phyloP scores from a whole-genome alignment of 2,797 vertebrate species.

The Otus scops region DNA sequence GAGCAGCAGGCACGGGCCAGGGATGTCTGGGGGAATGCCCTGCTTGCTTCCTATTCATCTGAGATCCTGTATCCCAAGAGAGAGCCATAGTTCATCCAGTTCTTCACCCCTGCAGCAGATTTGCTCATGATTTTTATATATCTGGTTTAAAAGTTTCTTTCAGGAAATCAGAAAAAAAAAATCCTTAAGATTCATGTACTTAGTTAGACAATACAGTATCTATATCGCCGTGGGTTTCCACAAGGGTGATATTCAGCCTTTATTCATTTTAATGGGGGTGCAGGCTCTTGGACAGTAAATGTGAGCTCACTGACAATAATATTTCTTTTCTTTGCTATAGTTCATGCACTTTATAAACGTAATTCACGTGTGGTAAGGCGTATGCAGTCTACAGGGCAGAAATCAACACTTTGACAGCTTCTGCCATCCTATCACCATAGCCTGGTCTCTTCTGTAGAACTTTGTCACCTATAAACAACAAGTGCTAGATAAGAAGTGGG shows the following conservation, averaged over 20 bases:
- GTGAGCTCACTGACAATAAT: background rate
- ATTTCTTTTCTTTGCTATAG: background rate
- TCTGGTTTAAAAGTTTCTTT: background rate
- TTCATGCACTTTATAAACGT: background rate
- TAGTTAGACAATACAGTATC: too few species aligned
- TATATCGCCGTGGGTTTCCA: background rate
- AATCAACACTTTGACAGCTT: background rate
- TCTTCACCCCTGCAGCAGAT: background rate
- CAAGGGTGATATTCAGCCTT: background rate
- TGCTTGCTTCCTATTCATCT: too few species aligned
- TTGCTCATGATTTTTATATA: background rate
- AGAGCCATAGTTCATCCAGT: background rate
- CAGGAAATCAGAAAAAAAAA: background rate
- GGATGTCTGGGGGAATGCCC: fast-evolving
- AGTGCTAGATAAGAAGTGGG: background rate
- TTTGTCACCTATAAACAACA: background rate
- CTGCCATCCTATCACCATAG: background rate
- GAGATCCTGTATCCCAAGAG: background rate
- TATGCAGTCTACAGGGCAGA: background rate
- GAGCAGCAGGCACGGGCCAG: fast-evolving
- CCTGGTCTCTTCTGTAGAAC: background rate
- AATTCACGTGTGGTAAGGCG: background rate
- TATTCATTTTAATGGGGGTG: background rate
- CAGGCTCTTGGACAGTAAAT: background rate
- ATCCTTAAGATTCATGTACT: background rate